Base-by-base conservation (phyloP, 2,113 vertebrate genomes). In the Chionomys nivalis region DNA sequence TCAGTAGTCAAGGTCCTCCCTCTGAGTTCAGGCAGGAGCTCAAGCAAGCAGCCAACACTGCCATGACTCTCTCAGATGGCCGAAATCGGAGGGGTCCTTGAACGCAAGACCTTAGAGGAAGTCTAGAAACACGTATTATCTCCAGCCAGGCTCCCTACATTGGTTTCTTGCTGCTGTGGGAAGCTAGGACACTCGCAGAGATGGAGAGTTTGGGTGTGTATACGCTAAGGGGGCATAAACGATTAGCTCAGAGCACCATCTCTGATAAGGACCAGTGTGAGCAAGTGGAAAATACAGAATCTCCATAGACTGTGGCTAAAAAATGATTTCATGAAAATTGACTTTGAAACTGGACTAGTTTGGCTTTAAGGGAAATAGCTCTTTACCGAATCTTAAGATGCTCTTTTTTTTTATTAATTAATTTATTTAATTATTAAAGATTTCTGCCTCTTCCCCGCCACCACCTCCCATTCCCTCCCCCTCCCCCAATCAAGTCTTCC, bases 11-110 rank as follows among this genome's bases (percentile, higher is more conserved):
- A 36, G 26, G 26, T 70, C 1, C 39, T 68, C 26, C 73, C 52
- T 79, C 19, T 49, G 63, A 5, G 26, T 89, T 72, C 63, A 52
- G 33, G 33, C 24, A 44, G 31, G 68, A 47, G 31, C n/a, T 88
- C 17, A 3, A 17, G 39, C 72, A 42, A 9, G 42, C 2, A 6
- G 1, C 17, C 0, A 31, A 10, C 7, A 16, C 5, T n/a, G 52
- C 36, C 68, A 28, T 8, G 61, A 24, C 10, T 9, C 19, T 61
- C 24, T 52, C 58, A 36, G 16, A 61, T 24, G 49, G 23, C 49
- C 3, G 4, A 33, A n/a, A 63, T 13, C 2, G 24, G 63, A 44
- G 39, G n/a, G 16, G 16, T 6, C 4, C 72, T 7, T 26, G 3
- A 21, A 7, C 8, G 7, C 24, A 24, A 36, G 28, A 13, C 26